Conservation (phyloP, 2,888 invertebrate species). For the Chloroclysta siterata region DNA sequence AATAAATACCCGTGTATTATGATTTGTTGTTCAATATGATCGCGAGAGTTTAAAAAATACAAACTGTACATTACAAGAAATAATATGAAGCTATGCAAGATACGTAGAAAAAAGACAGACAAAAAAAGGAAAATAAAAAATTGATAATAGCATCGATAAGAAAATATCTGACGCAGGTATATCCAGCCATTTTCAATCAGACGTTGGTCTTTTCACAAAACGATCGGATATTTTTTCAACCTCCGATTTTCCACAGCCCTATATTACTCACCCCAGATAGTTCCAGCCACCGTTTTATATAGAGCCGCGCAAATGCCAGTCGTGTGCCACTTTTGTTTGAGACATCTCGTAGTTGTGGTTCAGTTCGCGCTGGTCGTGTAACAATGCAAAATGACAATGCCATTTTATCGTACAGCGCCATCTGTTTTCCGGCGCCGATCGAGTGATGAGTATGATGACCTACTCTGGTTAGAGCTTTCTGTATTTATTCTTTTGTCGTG, state of each 20-base stretch:
- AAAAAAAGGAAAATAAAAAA: background rate
- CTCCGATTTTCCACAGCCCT: slow-evolving; percentile 10
- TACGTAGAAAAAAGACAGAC: too few species aligned
- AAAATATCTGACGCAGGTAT: background rate
- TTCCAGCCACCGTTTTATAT: slow-evolving; percentile 15
- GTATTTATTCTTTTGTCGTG: too few species aligned
- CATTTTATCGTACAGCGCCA: slow-evolving; percentile 46
- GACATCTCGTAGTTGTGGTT: slow-evolving; percentile 34
- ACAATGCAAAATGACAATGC: slow-evolving; percentile 49
- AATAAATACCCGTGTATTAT: too few species aligned
- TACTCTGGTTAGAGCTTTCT: slow-evolving; percentile 8
- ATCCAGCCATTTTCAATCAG: background rate
- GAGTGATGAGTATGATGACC: slow-evolving; percentile 23
- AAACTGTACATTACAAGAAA: too few species aligned
- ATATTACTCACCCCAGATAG: slow-evolving; percentile 19
- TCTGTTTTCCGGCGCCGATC: slow-evolving; percentile 33
- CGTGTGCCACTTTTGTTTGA: slow-evolving; percentile 23
- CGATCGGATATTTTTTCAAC: background rate
- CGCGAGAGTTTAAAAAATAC: too few species aligned
- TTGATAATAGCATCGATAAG: background rate
- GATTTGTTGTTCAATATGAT: too few species aligned
- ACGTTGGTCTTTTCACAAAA: background rate
- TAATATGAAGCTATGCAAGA: too few species aligned
- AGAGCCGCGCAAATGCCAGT: slow-evolving; percentile 26
- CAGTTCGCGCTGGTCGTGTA: slow-evolving; percentile 42